Conservation (phyloP, 2,797 vertebrate genomes). For the Sebastes oblongus region DNA sequence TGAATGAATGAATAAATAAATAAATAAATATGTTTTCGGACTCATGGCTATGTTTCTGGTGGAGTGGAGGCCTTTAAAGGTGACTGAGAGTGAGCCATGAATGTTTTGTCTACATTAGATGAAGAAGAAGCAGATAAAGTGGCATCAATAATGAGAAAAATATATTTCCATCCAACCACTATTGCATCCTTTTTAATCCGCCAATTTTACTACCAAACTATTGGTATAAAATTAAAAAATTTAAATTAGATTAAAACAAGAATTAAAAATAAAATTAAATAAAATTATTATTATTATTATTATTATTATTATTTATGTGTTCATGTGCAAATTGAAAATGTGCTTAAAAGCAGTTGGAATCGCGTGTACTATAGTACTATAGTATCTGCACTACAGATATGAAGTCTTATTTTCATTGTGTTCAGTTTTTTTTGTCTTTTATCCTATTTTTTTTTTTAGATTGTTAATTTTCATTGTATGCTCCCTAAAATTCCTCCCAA, state of each 20-base stretch:
- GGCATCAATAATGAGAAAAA: not conserved
- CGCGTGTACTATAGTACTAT: not conserved
- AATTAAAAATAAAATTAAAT: no score
- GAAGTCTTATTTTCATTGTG: not conserved
- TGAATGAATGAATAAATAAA: no score
- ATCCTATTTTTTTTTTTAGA: not conserved
- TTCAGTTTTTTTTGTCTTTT: not conserved
- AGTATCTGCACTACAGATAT: not conserved
- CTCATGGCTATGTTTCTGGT: no score
- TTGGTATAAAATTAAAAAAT: no score
- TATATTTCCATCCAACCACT: no score
- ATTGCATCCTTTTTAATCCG: no score
- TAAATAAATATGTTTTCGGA: no score
- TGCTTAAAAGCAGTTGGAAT: not conserved
- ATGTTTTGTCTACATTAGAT: not conserved
- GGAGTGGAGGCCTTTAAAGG: no score
- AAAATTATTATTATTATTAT: no score
- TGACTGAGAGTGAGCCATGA: no score
- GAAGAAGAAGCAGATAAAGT: not conserved
- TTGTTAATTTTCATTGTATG: not conserved
- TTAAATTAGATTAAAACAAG: no score
- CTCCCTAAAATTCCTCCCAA: not conserved
- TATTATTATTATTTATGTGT: not conserved
- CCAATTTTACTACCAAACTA: no score
- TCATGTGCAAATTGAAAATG: not conserved